These are phyloP conservation scores for Drosophila guanche DNA, from an alignment of 1,140 invertebrate species.

Conservation along the genomic window DNA sequence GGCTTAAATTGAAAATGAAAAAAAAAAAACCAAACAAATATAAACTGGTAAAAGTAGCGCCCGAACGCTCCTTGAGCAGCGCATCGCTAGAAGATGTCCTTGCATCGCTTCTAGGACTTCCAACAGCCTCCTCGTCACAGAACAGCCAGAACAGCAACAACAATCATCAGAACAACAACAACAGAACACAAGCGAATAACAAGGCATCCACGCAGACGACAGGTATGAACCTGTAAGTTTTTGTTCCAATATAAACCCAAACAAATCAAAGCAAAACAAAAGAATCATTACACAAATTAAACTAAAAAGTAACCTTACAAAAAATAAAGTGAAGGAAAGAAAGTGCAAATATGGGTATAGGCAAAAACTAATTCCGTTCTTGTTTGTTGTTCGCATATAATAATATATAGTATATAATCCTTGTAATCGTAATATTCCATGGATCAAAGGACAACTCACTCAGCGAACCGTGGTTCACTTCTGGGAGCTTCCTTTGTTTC, in stretches of 20 bases:
- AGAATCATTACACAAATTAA: conserved; percentile 4
- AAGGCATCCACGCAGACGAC: conserved; percentile 54
- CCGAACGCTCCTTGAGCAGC: conserved; percentile 88
- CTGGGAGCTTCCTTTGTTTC: not conserved
- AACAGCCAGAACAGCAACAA: conserved; percentile 56
- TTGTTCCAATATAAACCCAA: conserved; percentile 80
- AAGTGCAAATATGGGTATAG: conserved; percentile 42
- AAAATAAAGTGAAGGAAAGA: conserved; percentile 39
- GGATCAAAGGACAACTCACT: not conserved
- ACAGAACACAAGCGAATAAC: conserved; percentile 41
- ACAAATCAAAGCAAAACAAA: conserved; percentile 21
- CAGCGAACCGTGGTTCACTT: not conserved
- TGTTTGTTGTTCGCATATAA: conserved; percentile 56
- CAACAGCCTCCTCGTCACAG: conserved; percentile 82
- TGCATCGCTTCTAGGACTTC: conserved; percentile 93
- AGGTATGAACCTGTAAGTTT: conserved; percentile 88
- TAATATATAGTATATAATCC: conserved; percentile 12
- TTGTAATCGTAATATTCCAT: conserved; percentile 22
- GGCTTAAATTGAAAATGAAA: conserved; percentile 29
- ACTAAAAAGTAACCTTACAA: conserved; percentile 35
- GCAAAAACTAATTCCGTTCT: conserved; percentile 53
- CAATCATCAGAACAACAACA: conserved; percentile 39
- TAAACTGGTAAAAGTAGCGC: conserved; percentile 55
- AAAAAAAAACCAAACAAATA: conserved; percentile 35
- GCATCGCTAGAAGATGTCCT: conserved; percentile 96